phyloP scores from a whole-genome alignment of 2,797 vertebrate genomes.

The Tragelaphus oryx region DNA sequence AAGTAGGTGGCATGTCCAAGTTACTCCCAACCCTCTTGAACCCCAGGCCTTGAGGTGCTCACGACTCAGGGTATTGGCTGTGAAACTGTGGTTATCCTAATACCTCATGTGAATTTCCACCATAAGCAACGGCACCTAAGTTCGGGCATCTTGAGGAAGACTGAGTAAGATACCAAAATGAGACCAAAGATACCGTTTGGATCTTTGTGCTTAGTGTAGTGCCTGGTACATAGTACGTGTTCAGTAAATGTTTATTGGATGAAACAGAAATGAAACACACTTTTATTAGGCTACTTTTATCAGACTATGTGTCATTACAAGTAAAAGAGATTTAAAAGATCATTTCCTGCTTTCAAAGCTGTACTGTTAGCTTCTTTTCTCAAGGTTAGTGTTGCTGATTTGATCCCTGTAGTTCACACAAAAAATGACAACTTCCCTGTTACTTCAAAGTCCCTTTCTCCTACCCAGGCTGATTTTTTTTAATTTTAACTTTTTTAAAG shows the following conservation, averaged over 20 bases:
- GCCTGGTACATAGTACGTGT: neutral
- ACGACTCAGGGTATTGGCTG: neutral
- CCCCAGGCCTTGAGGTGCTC: neutral
- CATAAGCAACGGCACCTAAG: neutral
- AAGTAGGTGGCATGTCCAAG: neutral
- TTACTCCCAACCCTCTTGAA: neutral
- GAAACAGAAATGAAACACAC: neutral
- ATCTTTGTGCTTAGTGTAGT: neutral
- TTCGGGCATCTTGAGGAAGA: neutral
- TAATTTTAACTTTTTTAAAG: neutral
- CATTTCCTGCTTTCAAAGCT: neutral
- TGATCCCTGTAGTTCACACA: neutral
- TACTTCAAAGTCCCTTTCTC: conserved; percentile 13
- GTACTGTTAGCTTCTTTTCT: neutral
- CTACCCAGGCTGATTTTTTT: neutral
- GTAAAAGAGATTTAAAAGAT: neutral
- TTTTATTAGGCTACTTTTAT: neutral
- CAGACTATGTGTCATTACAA: neutral
- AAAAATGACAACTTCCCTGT: neutral
- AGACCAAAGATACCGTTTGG: neutral
- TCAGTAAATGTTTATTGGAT: neutral
- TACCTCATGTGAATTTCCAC: neutral
- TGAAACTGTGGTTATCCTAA: neutral
- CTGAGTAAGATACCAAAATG: neutral
- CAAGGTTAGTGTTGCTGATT: conserved; percentile 10